These are phyloP conservation scores for Oenanthe oenanthe DNA, from an alignment of 2,113 vertebrate species.

Conservation along the genomic window DNA sequence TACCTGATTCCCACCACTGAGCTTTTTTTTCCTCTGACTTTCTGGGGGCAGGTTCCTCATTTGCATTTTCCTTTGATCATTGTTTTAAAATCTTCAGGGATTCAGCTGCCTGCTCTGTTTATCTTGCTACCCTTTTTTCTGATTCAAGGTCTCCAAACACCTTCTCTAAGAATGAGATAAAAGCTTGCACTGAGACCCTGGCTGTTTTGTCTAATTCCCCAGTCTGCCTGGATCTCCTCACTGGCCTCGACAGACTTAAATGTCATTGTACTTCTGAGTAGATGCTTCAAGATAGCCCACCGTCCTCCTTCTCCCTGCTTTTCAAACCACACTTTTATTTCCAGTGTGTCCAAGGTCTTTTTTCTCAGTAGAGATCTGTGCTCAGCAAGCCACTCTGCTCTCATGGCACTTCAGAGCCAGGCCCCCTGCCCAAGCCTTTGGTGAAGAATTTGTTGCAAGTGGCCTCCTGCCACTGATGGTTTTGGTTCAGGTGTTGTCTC, in stretches of 20 bases:
- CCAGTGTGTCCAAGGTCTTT: neutral
- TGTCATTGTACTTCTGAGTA: neutral
- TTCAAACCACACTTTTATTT: neutral
- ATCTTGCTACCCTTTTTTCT: slow-evolving; percentile 37
- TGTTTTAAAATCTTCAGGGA: slow-evolving; percentile 33
- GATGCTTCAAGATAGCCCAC: neutral
- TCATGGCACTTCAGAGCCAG: neutral
- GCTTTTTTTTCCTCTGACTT: neutral
- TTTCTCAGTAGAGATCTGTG: neutral
- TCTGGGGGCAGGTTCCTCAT: neutral
- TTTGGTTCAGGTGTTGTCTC: neutral
- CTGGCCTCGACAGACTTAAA: neutral
- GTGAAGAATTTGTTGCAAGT: neutral
- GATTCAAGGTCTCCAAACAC: slow-evolving; percentile 23
- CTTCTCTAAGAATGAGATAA: slow-evolving; percentile 18
- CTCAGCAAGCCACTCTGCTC: neutral
- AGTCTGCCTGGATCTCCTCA: neutral
- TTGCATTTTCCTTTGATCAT: slow-evolving; percentile 46
- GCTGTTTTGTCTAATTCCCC: neutral
- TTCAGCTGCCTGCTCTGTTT: slow-evolving; percentile 46
- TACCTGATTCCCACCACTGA: neutral
- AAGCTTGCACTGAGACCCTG: neutral
- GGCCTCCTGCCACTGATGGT: neutral
- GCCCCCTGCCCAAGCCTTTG: neutral
- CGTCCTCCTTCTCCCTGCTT: neutral